phyloP scores from a whole-genome alignment of 2,113 vertebrate species.

The Glareola pratincola region DNA sequence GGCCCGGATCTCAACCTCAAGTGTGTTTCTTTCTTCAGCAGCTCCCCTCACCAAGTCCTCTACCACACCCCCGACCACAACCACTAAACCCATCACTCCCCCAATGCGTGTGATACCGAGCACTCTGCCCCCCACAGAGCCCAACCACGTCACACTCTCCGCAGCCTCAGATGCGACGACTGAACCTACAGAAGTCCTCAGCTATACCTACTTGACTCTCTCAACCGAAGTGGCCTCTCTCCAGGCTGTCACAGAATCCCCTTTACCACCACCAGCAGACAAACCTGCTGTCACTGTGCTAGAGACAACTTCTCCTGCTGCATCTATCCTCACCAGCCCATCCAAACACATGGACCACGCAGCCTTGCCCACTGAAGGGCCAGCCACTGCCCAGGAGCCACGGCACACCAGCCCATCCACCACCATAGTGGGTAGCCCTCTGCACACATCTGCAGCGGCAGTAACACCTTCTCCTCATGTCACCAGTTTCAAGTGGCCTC shows the following conservation, averaged over 20 bases:
- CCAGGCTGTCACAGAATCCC: constrained; percentile 15
- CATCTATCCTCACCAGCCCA: not conserved
- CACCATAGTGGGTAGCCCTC: not conserved
- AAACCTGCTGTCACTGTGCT: constrained; percentile 51
- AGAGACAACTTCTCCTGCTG: constrained; percentile 22
- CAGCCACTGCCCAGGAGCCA: not conserved
- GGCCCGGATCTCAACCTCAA: constrained; percentile 57
- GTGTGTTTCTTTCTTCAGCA: constrained; percentile 59
- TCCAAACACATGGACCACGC: not conserved
- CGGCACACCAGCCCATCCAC: constrained; percentile 1
- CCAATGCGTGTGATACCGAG: not conserved
- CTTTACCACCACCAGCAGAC: constrained; percentile 45
- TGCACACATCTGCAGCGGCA: not conserved
- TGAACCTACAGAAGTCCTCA: not conserved
- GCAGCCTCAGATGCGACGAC: not conserved
- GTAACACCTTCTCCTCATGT: constrained; percentile 40
- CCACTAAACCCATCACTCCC: constrained; percentile 23
- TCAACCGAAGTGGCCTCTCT: constrained; percentile 2
- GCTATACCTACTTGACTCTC: not conserved
- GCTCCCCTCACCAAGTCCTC: constrained; percentile 56
- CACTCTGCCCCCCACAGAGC: constrained; percentile 45
- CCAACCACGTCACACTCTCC: not conserved
- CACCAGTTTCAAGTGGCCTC: constrained; percentile 38
- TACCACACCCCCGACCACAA: not conserved
- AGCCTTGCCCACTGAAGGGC: constrained; percentile 2